Conservation (phyloP, 2,797 vertebrate species). For the Margarornis squamiger region DNA sequence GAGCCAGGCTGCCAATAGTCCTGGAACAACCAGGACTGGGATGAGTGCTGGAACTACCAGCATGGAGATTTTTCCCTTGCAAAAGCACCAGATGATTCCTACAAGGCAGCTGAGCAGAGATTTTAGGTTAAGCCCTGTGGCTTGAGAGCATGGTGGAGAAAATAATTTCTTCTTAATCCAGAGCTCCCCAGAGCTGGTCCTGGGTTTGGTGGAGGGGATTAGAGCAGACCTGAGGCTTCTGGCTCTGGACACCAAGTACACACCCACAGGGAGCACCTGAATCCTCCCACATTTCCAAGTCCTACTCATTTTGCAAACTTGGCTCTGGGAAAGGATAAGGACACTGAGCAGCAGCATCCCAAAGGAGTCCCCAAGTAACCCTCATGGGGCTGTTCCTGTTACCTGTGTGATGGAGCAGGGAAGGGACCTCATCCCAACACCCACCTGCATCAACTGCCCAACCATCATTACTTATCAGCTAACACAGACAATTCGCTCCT, state of each 20-base stretch:
- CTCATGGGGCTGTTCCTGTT: accelerated
- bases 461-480: accelerated
- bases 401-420: neutral
- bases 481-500: neutral
- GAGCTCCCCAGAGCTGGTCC: neutral
- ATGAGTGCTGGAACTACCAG: neutral
- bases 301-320: neutral
- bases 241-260: neutral
- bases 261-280: accelerated
- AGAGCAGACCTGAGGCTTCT: neutral
- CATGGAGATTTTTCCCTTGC: neutral
- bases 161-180: neutral
- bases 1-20: neutral
- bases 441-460: neutral
- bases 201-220: neutral
- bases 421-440: neutral
- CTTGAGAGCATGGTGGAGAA: neutral
- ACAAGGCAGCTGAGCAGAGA: neutral
- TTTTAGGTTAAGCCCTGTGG: neutral
- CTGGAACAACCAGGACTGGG: neutral
- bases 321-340: neutral
- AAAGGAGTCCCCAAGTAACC: accelerated
- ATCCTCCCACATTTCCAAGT: neutral
- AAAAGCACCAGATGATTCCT: neutral
- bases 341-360: neutral